Conservation (phyloP, 1,140 invertebrate genomes). For the Caenorhabditis briggsae region DNA sequence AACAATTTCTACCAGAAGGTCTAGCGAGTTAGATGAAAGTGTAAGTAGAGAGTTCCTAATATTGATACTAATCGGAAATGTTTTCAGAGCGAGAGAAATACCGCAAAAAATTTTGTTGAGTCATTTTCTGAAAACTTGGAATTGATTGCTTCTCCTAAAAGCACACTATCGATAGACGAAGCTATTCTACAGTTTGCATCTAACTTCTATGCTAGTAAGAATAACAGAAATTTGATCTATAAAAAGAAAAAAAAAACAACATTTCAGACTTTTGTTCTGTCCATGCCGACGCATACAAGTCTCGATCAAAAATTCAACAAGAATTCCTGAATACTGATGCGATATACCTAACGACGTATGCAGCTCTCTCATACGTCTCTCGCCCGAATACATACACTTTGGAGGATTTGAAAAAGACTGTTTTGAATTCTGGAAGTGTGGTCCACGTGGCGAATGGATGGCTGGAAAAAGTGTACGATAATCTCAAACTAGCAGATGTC, state of each 20-base stretch:
- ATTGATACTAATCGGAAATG: not conserved
- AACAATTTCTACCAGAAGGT: constrained; percentile 13
- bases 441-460: constrained; percentile 61
- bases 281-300: constrained; percentile 59
- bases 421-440: constrained; percentile 53
- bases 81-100: constrained; percentile 63
- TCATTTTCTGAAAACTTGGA: constrained; percentile 37
- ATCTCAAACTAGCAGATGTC: constrained; percentile 21
- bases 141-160: constrained; percentile 11
- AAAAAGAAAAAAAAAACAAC: too few relatives aligned
- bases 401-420: constrained; percentile 55
- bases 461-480: constrained; percentile 57
- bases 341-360: constrained; percentile 60
- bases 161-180: constrained; percentile 54
- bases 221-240: not conserved
- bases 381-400: not conserved
- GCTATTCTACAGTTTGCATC: constrained; percentile 61
- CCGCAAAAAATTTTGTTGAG: constrained; percentile 50
- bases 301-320: constrained; percentile 61
- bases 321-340: constrained; percentile 65
- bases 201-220: constrained; percentile 56
- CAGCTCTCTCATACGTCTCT: constrained; percentile 31
- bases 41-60: not conserved
- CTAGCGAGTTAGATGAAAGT: constrained; percentile 43
- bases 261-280: constrained; percentile 61